Evolutionary conservation across 2,888 invertebrate species (phyloP).

Genomic region (Pseudococcus jackbeardsleyi): DNA sequence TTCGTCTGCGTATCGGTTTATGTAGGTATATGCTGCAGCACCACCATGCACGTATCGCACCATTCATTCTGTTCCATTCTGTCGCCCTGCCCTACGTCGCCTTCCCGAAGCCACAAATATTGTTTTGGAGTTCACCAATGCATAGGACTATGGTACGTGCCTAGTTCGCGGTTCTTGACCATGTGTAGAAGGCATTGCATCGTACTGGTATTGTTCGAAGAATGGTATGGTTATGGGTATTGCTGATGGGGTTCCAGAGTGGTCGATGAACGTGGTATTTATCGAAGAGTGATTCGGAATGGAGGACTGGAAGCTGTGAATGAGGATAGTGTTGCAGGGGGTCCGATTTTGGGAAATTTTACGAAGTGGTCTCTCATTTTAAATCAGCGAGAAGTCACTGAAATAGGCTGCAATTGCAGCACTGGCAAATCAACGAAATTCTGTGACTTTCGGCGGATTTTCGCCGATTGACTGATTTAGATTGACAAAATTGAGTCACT

Average conservation of each 20-base stretch:
- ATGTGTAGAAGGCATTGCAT: neutral
- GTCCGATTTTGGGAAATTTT: no score
- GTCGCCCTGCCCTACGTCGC: neutral
- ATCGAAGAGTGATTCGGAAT: no score
- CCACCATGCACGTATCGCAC: neutral
- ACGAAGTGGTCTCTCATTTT: no score
- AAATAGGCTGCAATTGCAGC: no score
- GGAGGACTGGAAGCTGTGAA: no score
- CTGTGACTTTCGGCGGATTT: no score
- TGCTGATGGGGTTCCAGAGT: neutral
- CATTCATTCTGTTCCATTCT: neutral
- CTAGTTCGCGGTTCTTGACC: conserved; percentile 1
- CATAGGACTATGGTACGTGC: neutral
- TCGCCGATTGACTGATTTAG: no score
- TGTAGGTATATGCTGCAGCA: neutral
- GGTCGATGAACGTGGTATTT: neutral
- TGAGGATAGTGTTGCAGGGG: no score
- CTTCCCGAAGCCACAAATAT: neutral
- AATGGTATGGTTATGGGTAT: neutral
- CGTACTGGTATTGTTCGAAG: neutral
- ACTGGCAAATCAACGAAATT: no score
- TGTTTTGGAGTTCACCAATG: conserved; percentile 8
- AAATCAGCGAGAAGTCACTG: no score
- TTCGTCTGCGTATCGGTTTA: neutral
- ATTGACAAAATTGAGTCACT: no score